phyloP scores from a whole-genome alignment of 2,888 invertebrate species.

The Myopa testacea region DNA sequence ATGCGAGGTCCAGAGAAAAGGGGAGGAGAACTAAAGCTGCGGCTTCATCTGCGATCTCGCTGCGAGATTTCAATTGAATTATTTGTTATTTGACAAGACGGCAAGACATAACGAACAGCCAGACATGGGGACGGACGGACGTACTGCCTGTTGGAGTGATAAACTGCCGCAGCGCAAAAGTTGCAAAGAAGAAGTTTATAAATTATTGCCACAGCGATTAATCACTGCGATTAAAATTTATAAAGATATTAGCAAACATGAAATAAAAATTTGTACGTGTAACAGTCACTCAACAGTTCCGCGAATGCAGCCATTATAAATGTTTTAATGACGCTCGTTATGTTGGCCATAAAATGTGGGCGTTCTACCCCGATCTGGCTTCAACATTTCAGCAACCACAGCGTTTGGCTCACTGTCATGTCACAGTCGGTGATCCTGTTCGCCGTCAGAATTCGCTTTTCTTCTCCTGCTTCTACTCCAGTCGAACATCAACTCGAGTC shows the following conservation, averaged over 20 bases:
- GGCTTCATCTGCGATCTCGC: slow-evolving; percentile 12
- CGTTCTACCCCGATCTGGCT: background rate
- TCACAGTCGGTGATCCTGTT: slow-evolving; percentile 13
- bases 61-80: slow-evolving; percentile 46
- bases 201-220: slow-evolving; percentile 31
- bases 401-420: background rate
- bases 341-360: slow-evolving; percentile 7
- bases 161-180: background rate
- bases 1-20: background rate
- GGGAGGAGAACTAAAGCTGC: background rate
- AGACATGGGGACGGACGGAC: slow-evolving; percentile 38
- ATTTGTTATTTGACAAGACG: slow-evolving; percentile 46
- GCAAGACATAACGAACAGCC: slow-evolving; percentile 39
- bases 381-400: background rate
- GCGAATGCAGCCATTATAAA: background rate
- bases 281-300: background rate
- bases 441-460: background rate
- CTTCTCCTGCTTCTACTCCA: background rate
- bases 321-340: background rate
- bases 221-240: slow-evolving; percentile 29
- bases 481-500: slow-evolving; percentile 12
- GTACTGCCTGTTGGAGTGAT: background rate
- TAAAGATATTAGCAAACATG: slow-evolving; percentile 26
- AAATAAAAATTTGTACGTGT: slow-evolving; percentile 1
- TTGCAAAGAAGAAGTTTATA: slow-evolving; percentile 4